Conservation (phyloP, 92 coral and sea anemone genomes). For the Umimayanthus kanabou region DNA sequence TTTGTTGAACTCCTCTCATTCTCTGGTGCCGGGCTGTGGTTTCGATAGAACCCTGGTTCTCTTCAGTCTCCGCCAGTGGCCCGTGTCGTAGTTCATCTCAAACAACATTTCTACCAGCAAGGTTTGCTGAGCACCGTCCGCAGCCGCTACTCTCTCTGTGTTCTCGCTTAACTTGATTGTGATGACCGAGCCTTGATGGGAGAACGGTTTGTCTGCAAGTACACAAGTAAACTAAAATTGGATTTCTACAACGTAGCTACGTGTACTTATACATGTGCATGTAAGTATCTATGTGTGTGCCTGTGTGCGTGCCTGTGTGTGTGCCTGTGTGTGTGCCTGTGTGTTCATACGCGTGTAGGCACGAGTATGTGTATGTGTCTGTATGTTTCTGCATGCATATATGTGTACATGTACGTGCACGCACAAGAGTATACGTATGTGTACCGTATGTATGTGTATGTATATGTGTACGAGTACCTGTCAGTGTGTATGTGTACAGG, state of each 20-base stretch:
- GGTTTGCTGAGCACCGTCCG: conserved; percentile 81
- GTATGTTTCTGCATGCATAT: no score
- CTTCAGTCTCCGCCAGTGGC: conserved; percentile 97
- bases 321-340: no score
- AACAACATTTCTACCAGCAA: conserved; percentile 96
- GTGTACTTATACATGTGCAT: not conserved
- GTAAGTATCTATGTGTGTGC: not conserved
- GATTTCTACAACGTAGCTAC: no score
- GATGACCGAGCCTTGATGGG: conserved; percentile 92
- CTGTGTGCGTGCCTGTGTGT: not conserved
- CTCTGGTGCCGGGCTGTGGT: conserved; percentile 39
- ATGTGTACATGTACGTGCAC: no score
- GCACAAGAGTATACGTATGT: no score
- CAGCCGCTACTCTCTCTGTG: conserved; percentile 73
- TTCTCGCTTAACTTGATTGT: conserved; percentile 97
- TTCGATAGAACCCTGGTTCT: conserved; percentile 93
- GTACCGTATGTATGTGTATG: no score
- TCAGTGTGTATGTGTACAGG: no score
- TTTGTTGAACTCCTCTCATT: conserved; percentile 54
- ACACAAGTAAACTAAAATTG: not conserved
- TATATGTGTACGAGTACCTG: no score
- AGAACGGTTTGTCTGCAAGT: conserved; percentile 82
- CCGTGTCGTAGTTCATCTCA: conserved; percentile 99
- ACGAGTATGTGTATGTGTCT: no score
- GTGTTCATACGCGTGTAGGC: no score